These are phyloP conservation scores for Sminthurides aquaticus DNA, from an alignment of 2,888 invertebrate genomes.

Conservation along the genomic window DNA sequence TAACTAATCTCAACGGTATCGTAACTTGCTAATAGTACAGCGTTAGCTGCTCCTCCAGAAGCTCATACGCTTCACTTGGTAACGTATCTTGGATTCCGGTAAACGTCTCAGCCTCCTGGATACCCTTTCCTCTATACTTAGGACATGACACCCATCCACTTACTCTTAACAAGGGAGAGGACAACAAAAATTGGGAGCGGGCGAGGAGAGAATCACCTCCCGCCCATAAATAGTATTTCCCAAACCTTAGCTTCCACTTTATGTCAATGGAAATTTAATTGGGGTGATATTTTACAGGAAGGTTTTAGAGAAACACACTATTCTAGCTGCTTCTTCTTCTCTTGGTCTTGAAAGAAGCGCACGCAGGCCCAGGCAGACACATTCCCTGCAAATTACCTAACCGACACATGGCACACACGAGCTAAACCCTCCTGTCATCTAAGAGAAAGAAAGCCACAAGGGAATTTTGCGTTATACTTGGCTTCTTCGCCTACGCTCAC, in stretches of 20 bases:
- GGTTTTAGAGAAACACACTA: background rate
- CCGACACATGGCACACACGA: background rate
- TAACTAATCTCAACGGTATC: background rate
- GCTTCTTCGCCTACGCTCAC: background rate
- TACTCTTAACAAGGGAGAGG: background rate
- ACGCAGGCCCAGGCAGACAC: background rate
- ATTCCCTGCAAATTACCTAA: background rate
- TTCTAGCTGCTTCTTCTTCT: background rate
- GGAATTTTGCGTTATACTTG: no score
- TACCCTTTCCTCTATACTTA: no score
- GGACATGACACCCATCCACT: background rate
- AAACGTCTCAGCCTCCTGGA: no score
- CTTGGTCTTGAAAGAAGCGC: background rate
- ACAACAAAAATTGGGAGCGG: background rate
- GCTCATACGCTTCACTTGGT: no score
- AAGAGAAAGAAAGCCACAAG: background rate
- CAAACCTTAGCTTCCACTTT: background rate
- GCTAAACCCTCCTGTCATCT: background rate
- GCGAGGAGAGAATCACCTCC: background rate
- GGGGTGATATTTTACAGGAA: slow-evolving; percentile 33
- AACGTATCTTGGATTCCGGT: no score
- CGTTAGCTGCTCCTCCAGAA: background rate
- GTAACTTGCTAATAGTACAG: no score
- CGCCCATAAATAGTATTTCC: background rate
- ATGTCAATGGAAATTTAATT: slow-evolving; percentile 41